Evolutionary conservation across 2,113 vertebrate genomes (phyloP).

Genomic region (Antigone vipio): DNA sequence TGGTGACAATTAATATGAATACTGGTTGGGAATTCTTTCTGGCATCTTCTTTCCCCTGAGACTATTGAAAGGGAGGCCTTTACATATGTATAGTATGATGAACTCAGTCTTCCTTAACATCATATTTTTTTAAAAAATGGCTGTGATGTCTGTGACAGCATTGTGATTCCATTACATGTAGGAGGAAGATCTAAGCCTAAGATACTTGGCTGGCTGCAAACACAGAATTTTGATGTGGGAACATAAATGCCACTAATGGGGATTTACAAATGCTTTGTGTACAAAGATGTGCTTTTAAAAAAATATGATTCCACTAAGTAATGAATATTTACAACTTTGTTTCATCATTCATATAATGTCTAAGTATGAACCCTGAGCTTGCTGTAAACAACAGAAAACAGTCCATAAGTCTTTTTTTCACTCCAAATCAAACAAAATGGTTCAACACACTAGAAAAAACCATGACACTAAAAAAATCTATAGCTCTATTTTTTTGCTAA

Average conservation of each 20-base stretch:
- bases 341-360: neutral
- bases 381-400: neutral
- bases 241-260: constrained; percentile 60
- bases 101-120: constrained; percentile 62
- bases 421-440: neutral
- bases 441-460: neutral
- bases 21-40: constrained; percentile 31
- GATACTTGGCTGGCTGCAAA: constrained; percentile 65
- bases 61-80: constrained; percentile 52
- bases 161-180: constrained; percentile 44
- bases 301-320: neutral
- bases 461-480: neutral
- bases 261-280: constrained; percentile 61
- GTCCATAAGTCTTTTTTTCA: neutral
- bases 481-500: neutral
- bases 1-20: constrained; percentile 49
- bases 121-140: constrained; percentile 65
- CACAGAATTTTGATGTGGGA: constrained; percentile 65
- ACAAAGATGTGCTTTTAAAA: constrained; percentile 45
- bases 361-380: neutral
- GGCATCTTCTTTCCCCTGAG: constrained; percentile 46
- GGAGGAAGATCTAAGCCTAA: constrained; percentile 61
- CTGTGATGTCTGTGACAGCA: constrained; percentile 59
- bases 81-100: constrained; percentile 66
- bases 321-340: constrained; percentile 25